Evolutionary conservation across 2,113 vertebrate species (phyloP).

Genomic region (Cryptoleucopteryx plumbea): DNA sequence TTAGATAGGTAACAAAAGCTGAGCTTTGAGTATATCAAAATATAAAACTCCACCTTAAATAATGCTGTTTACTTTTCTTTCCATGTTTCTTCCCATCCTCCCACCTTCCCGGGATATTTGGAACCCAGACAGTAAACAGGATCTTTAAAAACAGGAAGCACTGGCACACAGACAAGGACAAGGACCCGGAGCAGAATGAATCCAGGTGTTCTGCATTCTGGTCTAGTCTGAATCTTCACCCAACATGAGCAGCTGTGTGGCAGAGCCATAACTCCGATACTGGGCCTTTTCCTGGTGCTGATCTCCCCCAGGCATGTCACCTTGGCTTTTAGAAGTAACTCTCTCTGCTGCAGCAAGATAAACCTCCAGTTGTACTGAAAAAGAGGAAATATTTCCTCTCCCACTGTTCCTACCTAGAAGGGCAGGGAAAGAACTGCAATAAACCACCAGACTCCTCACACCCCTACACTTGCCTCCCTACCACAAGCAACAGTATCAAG

Average conservation of each 20-base stretch:
- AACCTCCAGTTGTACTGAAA: neutral
- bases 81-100: slow-evolving; percentile 47
- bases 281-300: neutral
- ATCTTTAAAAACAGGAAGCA: slow-evolving; percentile 60
- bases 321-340: neutral
- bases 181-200: neutral
- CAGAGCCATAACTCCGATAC: neutral
- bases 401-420: neutral
- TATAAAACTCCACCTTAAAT: neutral
- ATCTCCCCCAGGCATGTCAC: neutral
- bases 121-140: slow-evolving; percentile 53
- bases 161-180: slow-evolving; percentile 40
- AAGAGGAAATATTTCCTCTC: neutral
- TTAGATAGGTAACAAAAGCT: neutral
- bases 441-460: neutral
- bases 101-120: slow-evolving; percentile 46
- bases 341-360: neutral
- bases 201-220: neutral
- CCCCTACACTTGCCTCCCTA: neutral
- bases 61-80: neutral
- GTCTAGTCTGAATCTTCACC: neutral
- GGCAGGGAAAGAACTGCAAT: neutral
- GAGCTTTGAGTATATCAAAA: neutral
- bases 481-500: neutral
- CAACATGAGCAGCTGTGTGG: accelerated